A percentile compares a stretch with the other conserved stretches of the same genome.
These are phyloP conservation scores for Mirza zaza DNA, from an alignment of 2,113 vertebrate species.

Conservation along the genomic window DNA sequence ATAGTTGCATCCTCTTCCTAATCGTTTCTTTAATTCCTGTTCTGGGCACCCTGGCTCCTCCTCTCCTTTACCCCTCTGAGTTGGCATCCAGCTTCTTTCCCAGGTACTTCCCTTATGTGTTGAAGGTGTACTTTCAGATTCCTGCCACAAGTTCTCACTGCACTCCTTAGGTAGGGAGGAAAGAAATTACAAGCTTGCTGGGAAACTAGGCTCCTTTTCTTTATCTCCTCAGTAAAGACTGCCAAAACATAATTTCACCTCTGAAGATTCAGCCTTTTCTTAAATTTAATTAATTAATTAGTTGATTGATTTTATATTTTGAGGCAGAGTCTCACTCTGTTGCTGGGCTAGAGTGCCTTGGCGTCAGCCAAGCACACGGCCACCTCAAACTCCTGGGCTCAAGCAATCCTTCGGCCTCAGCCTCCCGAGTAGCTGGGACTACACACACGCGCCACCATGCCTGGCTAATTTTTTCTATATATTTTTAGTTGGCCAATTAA, in stretches of 20 bases:
- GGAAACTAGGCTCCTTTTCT: not conserved
- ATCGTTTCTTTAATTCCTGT: conserved; percentile 1
- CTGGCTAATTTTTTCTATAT: too few species aligned
- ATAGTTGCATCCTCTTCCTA: not conserved
- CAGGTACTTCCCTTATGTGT: not conserved
- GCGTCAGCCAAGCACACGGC: too few species aligned
- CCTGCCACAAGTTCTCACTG: not conserved
- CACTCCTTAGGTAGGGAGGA: not conserved
- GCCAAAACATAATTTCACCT: not conserved
- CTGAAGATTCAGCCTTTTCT: not conserved
- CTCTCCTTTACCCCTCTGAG: not conserved
- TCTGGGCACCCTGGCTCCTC: not conserved
- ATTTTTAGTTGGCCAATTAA: too few species aligned
- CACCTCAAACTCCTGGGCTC: too few species aligned
- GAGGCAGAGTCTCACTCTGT: too few species aligned
- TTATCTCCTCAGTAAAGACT: conserved; percentile 1
- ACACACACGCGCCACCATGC: too few species aligned
- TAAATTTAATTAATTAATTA: too few species aligned
- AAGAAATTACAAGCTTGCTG: not conserved
- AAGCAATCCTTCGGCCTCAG: too few species aligned
- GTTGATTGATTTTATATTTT: too few species aligned
- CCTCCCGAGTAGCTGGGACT: too few species aligned
- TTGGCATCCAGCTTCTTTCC: not conserved
- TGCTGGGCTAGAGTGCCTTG: too few species aligned
- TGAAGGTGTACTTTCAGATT: not conserved